Conservation (phyloP, 2,113 vertebrate species). For the Siniperca knerii region DNA sequence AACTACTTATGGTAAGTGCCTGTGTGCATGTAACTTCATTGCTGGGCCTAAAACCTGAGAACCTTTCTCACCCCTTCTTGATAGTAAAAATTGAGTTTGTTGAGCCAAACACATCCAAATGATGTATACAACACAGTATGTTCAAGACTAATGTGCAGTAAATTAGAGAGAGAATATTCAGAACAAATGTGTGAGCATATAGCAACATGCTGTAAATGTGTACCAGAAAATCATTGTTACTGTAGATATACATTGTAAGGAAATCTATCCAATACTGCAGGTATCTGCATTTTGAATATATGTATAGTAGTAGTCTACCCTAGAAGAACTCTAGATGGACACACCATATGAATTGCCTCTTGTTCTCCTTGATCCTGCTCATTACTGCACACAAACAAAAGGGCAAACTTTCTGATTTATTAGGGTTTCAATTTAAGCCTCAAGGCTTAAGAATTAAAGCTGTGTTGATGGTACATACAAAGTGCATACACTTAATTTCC, state of each 20-base stretch:
- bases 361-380: background rate
- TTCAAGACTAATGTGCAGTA: background rate
- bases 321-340: background rate
- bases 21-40: background rate
- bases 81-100: background rate
- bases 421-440: background rate
- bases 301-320: background rate
- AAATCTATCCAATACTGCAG: background rate
- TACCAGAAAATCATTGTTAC: background rate
- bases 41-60: background rate
- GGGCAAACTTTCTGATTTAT: background rate
- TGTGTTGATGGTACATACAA: background rate
- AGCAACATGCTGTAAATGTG: background rate
- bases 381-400: background rate
- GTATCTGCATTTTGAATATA: background rate
- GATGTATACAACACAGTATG: background rate
- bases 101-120: background rate
- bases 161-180: background rate
- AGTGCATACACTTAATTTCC: background rate
- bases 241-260: background rate
- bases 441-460: background rate
- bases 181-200: background rate
- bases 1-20: conserved; percentile 90
- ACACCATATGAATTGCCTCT: background rate
- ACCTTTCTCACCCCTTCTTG: background rate